A percentile compares a stretch with the other conserved stretches of the same genome.
Evolutionary conservation across 2,888 invertebrate species (phyloP).

Genomic region (Harpalus rubripes): DNA sequence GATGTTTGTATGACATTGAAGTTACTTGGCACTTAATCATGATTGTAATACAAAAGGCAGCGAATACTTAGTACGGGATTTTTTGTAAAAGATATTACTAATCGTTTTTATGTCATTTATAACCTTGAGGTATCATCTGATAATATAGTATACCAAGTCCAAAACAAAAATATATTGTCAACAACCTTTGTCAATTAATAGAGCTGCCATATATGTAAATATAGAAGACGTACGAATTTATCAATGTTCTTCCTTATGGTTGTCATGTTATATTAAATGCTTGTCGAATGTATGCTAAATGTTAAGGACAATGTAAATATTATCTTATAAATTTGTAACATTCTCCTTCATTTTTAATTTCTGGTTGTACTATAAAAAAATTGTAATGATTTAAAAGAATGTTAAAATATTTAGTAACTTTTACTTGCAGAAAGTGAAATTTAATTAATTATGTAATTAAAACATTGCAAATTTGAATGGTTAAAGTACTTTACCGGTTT

Average conservation of each 20-base stretch:
- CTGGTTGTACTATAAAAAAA: neutral
- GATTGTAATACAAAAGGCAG: too few relatives aligned
- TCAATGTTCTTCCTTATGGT: neutral
- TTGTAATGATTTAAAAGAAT: neutral
- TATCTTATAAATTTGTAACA: neutral
- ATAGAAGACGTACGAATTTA: neutral
- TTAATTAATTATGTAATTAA: neutral
- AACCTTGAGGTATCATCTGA: too few relatives aligned
- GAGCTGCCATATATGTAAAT: neutral
- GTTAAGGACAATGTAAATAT: slow-evolving; percentile 14
- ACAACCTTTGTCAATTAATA: too few relatives aligned
- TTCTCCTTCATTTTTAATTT: slow-evolving; percentile 1
- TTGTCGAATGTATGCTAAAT: neutral
- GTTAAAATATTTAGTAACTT: neutral
- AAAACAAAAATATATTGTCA: too few relatives aligned
- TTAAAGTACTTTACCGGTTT: slow-evolving; percentile 2
- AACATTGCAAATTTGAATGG: neutral
- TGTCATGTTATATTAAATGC: neutral
- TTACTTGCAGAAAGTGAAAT: slow-evolving; percentile 16
- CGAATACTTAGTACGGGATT: too few relatives aligned
- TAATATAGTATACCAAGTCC: too few relatives aligned
- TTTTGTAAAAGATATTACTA: too few relatives aligned
- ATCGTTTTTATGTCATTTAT: too few relatives aligned
- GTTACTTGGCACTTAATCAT: too few relatives aligned
- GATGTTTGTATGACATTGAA: too few relatives aligned